Evolutionary conservation across 2,888 invertebrate genomes (phyloP).

Genomic region (Thereva unica): DNA sequence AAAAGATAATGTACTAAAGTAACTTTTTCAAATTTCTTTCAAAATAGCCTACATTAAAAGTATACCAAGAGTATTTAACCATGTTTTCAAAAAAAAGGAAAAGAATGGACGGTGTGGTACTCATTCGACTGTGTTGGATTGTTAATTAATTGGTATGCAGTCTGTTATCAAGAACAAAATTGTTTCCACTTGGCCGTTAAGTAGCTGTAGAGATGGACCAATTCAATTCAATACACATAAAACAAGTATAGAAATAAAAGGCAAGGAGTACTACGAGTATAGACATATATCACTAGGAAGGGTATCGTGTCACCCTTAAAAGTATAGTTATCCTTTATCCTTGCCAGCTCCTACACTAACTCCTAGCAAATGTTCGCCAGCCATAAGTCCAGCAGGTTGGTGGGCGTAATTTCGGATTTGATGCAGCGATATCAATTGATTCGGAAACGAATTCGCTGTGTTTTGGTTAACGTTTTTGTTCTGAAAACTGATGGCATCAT

Average conservation of each 20-base stretch:
- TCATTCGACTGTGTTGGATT: not conserved
- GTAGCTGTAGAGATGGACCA: slow-evolving; percentile 8
- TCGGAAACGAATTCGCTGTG: slow-evolving; percentile 76
- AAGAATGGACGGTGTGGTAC: not conserved
- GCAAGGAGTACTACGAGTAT: slow-evolving; percentile 14
- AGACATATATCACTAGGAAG: slow-evolving; percentile 16
- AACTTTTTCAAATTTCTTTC: too few species aligned
- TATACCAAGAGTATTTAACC: too few species aligned
- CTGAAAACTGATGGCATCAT: slow-evolving; percentile 86
- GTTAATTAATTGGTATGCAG: too few species aligned
- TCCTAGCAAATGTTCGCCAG: slow-evolving; percentile 68
- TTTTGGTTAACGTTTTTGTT: slow-evolving; percentile 66
- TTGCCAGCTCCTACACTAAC: slow-evolving; percentile 49
- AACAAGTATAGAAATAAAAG: slow-evolving; percentile 12
- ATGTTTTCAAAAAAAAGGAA: not conserved
- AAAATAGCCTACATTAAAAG: too few species aligned
- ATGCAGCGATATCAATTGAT: slow-evolving; percentile 91
- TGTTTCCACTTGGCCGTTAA: not conserved
- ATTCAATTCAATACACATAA: not conserved
- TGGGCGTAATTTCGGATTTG: slow-evolving; percentile 96
- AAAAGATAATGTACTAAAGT: too few species aligned
- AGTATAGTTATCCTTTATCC: slow-evolving; percentile 42
- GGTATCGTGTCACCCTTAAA: slow-evolving; percentile 19
- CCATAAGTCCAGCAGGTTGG: slow-evolving; percentile 78
- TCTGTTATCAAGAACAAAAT: not conserved